A percentile compares a stretch with the other conserved stretches of the same genome.
Conservation (phyloP, 2,888 invertebrate genomes). For the Exocentrus adspersus region DNA sequence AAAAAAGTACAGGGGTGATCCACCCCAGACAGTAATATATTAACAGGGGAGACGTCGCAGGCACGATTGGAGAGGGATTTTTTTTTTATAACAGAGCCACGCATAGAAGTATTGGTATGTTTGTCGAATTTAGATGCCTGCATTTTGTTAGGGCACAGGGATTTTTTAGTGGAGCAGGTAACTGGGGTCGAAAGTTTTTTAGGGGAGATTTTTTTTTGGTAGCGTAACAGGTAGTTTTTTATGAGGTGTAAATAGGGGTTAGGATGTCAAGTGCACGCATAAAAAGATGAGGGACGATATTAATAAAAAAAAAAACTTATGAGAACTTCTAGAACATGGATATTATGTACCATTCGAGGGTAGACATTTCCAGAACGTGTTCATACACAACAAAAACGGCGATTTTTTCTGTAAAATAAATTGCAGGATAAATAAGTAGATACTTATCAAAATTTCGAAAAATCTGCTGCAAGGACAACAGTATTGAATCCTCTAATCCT, state of each 20-base stretch:
- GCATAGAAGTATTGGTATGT: neutral
- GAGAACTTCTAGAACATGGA: no score
- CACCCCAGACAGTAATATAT: slow-evolving; percentile 7
- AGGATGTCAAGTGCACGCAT: neutral
- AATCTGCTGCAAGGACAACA: no score
- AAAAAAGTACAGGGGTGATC: slow-evolving; percentile 31
- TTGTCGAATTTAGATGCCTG: slow-evolving; percentile 1
- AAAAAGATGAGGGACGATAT: no score
- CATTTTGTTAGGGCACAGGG: no score
- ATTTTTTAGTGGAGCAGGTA: slow-evolving; percentile 1
- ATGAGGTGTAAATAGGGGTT: neutral
- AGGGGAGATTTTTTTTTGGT: slow-evolving; percentile 13
- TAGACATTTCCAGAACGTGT: no score
- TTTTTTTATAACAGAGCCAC: slow-evolving; percentile 3
- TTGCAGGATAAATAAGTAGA: no score
- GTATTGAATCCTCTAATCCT: slow-evolving; percentile 24
- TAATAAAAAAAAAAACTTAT: no score
- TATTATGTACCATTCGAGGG: no score
- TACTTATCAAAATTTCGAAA: no score
- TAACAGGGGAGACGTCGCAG: slow-evolving; percentile 3
- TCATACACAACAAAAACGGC: no score
- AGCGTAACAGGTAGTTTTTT: slow-evolving; percentile 1
- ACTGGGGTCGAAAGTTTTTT: slow-evolving; percentile 3
- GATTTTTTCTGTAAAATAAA: no score
- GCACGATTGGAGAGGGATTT: slow-evolving; percentile 4